A percentile compares a stretch with the other conserved stretches of the same genome.
Evolutionary conservation across 2,797 vertebrate genomes (phyloP).

Genomic region (Erethizon dorsatum): DNA sequence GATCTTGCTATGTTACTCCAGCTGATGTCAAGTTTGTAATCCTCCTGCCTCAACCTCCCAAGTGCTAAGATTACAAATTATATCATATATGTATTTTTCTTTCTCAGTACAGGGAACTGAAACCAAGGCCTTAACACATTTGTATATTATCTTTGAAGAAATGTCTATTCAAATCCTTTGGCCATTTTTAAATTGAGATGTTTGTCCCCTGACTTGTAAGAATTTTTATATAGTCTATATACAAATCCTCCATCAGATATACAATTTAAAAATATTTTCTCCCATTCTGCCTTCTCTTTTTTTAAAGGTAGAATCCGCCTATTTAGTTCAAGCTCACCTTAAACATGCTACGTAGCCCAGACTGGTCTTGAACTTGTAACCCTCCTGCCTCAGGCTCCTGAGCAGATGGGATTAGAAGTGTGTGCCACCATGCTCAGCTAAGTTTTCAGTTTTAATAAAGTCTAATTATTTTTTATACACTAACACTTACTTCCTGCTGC

Average conservation of each 20-base stretch:
- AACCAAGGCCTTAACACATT: background rate
- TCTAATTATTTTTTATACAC: background rate
- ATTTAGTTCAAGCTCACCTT: background rate
- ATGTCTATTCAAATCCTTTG: background rate
- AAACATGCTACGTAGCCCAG: background rate
- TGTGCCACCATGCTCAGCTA: background rate
- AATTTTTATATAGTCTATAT: background rate
- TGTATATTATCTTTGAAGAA: background rate
- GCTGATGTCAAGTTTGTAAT: background rate
- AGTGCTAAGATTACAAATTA: background rate
- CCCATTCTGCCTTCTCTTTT: background rate
- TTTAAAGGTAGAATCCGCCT: background rate
- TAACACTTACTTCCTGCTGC: background rate
- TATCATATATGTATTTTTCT: background rate
- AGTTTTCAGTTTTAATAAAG: background rate
- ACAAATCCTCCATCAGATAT: background rate
- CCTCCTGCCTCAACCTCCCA: background rate
- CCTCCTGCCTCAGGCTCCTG: background rate
- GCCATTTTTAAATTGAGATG: background rate
- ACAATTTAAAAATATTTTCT: background rate
- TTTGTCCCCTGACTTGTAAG: background rate
- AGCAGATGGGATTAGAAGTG: background rate
- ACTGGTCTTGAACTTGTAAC: too few relatives aligned
- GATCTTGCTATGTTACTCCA: background rate
- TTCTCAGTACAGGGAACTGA: background rate